Conservation (phyloP, 30 jellyfish, hydroid and myxozoan genomes). For the Chrysaora quinquecirrha region DNA sequence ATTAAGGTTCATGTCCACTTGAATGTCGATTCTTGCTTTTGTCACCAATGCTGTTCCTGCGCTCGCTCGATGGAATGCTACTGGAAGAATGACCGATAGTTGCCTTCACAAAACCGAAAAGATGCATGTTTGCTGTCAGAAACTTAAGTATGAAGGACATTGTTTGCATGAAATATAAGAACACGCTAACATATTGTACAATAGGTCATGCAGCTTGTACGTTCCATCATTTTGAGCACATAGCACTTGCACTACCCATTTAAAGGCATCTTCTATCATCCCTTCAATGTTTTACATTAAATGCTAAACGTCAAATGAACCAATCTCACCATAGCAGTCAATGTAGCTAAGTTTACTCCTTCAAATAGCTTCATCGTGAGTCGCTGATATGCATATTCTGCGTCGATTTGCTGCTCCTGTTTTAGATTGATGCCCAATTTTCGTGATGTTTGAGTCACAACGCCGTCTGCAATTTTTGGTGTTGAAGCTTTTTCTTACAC, state of each 20-base stretch:
- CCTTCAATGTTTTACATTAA: neutral
- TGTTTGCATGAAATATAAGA: neutral
- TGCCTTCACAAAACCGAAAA: neutral
- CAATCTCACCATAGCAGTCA: neutral
- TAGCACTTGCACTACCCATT: neutral
- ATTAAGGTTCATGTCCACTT: neutral
- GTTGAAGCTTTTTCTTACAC: neutral
- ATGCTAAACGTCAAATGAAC: neutral
- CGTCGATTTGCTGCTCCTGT: neutral
- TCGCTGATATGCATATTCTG: neutral
- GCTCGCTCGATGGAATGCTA: no score
- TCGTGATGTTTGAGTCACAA: neutral
- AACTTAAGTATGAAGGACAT: neutral
- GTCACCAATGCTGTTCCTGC: neutral
- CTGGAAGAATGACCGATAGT: constrained; percentile 11
- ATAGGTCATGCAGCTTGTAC: neutral
- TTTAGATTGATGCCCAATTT: neutral
- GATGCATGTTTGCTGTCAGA: constrained; percentile 1
- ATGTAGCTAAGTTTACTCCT: neutral
- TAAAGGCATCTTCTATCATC: neutral
- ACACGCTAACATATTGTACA: constrained; percentile 6
- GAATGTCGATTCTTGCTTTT: neutral
- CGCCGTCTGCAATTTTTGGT: neutral
- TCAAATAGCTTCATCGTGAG: neutral
- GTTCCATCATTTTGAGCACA: neutral